These are phyloP conservation scores for Marisa cornuarietis DNA, from an alignment of 1,140 invertebrate species.

Conservation along the genomic window DNA sequence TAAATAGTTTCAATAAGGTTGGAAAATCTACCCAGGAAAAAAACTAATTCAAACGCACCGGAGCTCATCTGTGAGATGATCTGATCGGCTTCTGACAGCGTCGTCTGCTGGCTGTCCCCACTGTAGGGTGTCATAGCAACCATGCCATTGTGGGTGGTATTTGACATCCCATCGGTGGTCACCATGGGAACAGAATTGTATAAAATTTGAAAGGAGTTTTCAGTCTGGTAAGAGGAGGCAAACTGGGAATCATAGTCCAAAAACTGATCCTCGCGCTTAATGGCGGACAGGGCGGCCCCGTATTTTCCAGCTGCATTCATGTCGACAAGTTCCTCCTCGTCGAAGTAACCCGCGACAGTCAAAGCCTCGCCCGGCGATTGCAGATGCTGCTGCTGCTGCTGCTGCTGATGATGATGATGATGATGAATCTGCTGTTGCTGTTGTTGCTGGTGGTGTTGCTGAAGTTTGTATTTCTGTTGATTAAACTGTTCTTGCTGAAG, in stretches of 20 bases:
- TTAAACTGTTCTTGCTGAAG: background rate
- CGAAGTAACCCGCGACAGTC: background rate
- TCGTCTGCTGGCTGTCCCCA: background rate
- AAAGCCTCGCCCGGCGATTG: background rate
- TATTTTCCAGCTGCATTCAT: constrained; percentile 17
- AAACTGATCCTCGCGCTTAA: constrained; percentile 21
- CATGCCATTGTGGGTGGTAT: background rate
- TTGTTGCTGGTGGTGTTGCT: constrained; percentile 5
- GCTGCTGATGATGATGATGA: background rate
- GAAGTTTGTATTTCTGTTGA: constrained; percentile 11
- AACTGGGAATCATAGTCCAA: constrained; percentile 3
- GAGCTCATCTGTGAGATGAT: constrained; percentile 21
- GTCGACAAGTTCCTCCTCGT: constrained; percentile 3
- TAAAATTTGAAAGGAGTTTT: constrained; percentile 6
- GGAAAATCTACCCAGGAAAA: background rate
- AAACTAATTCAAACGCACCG: background rate
- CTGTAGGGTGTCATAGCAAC: constrained; percentile 3
- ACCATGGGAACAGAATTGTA: constrained; percentile 25
- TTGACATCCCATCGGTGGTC: background rate
- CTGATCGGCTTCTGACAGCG: constrained; percentile 13
- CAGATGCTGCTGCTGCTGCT: constrained; percentile 2
- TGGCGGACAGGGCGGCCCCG: background rate
- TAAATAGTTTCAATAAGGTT: too few species aligned
- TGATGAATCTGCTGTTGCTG: background rate
- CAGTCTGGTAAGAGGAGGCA: constrained; percentile 1